Evolutionary conservation across 2,888 invertebrate species (phyloP), one percentile per base, ranked within the genome.

Genomic region (Epistrophe eligans): DNA sequence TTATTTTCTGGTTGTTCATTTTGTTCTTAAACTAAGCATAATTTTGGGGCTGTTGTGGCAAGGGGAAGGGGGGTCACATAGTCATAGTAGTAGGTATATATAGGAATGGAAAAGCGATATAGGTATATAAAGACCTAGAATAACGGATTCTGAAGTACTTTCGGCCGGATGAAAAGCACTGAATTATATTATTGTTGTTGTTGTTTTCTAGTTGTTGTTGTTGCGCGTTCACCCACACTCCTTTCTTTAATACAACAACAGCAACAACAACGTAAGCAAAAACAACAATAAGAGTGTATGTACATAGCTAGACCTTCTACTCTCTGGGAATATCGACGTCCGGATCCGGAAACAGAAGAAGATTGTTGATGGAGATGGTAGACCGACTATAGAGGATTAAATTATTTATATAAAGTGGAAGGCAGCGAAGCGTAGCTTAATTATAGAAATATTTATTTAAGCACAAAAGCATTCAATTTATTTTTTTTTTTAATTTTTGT

Each of bases 391-490:
- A 43, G 19, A 45, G 76, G 50, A 67, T 77, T 77, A 77, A 70
- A 77, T 70, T 60, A 70, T 70, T 67, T 77, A 40, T 67, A 50
- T 38, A 57, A 35, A 76, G 35, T 45, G 45, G 74, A 10, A 57
- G 45, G 45, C 45, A 38, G 35, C 24, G 58, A 57, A 38, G 66
- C 55, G 57, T 28, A 57, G 45, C 32, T 76, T 55, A 67, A 48
- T 66, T 58, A 77, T 67, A 67, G 67, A 58, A 77, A 77, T 77
- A 77, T 77, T 67, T 67, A 77, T 77, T 77, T 55, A 76, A 76
- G 64, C 28, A 67, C 57, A 19, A 40, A 38, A 52, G 28, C 40
- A 45, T 43, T 64, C 2, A 10, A 3, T 35, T 43, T 35, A 45
- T 72, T 19, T 43, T 35, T 58, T 72, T 19, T 19, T 58, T 24